A percentile compares a stretch with the other conserved stretches of the same genome.
Evolutionary conservation across 2,113 vertebrate genomes (phyloP).

Genomic region (Halcyon malimbica): DNA sequence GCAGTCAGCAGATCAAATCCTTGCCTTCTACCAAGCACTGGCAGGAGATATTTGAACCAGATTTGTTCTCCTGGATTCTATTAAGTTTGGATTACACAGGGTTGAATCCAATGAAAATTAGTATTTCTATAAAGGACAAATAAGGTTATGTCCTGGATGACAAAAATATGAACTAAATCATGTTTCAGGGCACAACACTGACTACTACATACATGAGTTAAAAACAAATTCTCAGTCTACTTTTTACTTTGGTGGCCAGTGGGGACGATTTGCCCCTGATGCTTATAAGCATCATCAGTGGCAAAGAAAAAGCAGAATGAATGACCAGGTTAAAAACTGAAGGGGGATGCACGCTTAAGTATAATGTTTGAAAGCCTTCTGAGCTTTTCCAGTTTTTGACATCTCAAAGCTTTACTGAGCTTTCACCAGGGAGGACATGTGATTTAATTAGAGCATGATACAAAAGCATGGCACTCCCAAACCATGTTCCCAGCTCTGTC

Average conservation of each 20-base stretch:
- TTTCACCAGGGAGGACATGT: neutral
- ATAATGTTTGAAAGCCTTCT: neutral
- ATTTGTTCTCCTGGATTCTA: neutral
- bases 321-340: neutral
- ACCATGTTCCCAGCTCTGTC: neutral
- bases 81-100: neutral
- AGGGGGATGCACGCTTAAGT: neutral
- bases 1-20: neutral
- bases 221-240: neutral
- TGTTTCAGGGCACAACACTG: neutral
- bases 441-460: neutral
- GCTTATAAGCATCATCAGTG: neutral
- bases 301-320: neutral
- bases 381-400: neutral
- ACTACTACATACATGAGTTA: neutral
- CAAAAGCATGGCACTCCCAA: neutral
- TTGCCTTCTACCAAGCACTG: neutral
- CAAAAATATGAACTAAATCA: constrained; percentile 23
- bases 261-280: neutral
- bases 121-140: constrained; percentile 11
- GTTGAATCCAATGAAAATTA: constrained; percentile 35
- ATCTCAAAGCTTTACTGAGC: neutral
- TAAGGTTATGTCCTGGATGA: neutral
- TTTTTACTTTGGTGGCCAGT: neutral
- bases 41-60: neutral